These are phyloP conservation scores for Percopsis omiscomaycus DNA, from an alignment of 2,797 vertebrate genomes.

Conservation along the genomic window DNA sequence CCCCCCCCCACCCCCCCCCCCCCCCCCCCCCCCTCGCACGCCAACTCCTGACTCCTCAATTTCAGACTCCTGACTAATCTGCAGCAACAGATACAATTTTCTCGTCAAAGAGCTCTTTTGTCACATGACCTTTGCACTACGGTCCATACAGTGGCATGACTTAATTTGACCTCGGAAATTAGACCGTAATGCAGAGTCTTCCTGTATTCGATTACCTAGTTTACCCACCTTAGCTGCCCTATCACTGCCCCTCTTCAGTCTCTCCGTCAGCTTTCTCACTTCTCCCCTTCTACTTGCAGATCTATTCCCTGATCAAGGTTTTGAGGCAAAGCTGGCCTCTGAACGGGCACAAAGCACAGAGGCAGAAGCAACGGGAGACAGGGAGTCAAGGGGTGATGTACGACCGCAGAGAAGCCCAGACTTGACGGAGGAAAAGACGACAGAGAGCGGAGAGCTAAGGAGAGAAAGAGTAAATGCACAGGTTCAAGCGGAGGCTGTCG, in stretches of 20 bases:
- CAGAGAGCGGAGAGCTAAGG: not conserved
- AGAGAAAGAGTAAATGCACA: not conserved
- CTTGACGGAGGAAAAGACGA: not conserved
- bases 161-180: constrained; percentile 53
- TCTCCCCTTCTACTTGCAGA: constrained; percentile 28
- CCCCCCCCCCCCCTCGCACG: not conserved
- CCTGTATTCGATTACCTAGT: constrained; percentile 51
- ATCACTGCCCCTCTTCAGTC: not conserved
- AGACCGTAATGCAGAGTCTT: constrained; percentile 41
- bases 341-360: constrained; percentile 5
- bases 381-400: not conserved
- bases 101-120: constrained; percentile 62
- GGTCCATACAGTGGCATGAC: constrained; percentile 43
- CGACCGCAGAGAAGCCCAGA: not conserved
- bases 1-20: no score
- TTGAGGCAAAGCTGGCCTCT: constrained; percentile 16
- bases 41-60: constrained; percentile 11
- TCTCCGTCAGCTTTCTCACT: no score
- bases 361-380: no score
- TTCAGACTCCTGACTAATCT: constrained; percentile 52
- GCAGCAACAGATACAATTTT: constrained; percentile 59
- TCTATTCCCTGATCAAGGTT: constrained; percentile 28
- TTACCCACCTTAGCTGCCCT: constrained; percentile 15
- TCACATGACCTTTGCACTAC: constrained; percentile 39
- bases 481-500: constrained; percentile 17